Conservation (phyloP, 2,113 vertebrate species). For the Gadus chalcogrammus region DNA sequence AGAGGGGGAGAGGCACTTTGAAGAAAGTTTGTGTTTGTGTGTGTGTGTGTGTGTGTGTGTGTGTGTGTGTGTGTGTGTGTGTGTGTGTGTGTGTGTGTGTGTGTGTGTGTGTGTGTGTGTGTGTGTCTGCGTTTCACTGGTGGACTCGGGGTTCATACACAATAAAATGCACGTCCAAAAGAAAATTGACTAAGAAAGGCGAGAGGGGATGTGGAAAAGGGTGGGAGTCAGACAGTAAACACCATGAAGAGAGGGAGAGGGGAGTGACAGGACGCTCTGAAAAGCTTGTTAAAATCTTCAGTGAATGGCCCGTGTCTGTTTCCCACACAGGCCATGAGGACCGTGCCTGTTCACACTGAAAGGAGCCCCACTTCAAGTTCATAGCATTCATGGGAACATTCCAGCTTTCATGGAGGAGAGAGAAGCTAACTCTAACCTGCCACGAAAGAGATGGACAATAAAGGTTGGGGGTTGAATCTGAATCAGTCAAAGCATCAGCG, state of each 20-base stretch:
- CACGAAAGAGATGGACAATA: neutral
- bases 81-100: too few species aligned
- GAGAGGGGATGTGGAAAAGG: too few species aligned
- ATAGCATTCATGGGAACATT: conserved; percentile 31
- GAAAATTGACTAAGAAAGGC: too few species aligned
- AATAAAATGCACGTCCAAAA: too few species aligned
- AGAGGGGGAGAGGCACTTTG: too few species aligned
- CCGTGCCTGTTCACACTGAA: conserved; percentile 53
- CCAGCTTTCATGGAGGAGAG: conserved; percentile 29
- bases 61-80: too few species aligned
- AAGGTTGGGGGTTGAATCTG: neutral
- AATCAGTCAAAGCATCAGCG: neutral
- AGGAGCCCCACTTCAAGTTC: conserved; percentile 41
- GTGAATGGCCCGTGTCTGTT: conserved; percentile 52
- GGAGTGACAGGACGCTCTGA: conserved; percentile 37
- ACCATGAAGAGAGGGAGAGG: conserved; percentile 15
- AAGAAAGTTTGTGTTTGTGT: too few species aligned
- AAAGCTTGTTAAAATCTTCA: conserved; percentile 36
- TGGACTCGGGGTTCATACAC: too few species aligned
- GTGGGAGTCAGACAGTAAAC: too few species aligned
- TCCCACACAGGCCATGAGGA: conserved; percentile 57
- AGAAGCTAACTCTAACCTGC: neutral
- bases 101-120: too few species aligned
- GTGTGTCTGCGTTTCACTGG: too few species aligned
- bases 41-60: too few species aligned